phyloP scores from a whole-genome alignment of 2,113 vertebrate genomes.

The Cephalopterus ornatus region DNA sequence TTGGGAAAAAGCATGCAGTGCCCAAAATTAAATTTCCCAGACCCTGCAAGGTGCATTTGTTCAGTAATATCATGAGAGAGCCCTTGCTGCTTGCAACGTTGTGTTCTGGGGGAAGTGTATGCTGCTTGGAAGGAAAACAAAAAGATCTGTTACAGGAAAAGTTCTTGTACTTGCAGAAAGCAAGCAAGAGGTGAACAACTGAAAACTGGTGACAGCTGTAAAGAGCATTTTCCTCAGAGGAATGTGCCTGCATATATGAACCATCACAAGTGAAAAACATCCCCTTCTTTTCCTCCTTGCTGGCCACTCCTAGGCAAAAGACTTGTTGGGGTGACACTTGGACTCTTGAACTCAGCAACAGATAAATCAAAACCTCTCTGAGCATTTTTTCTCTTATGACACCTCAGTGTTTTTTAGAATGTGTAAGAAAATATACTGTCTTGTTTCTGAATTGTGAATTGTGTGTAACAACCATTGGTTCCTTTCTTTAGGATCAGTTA shows the following conservation, averaged over 20 bases:
- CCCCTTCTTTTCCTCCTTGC: neutral
- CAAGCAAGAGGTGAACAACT: neutral
- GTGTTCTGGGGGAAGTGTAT: neutral
- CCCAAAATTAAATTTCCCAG: neutral
- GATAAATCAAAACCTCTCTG: neutral
- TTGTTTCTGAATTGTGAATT: neutral
- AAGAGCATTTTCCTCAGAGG: neutral
- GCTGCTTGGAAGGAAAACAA: neutral
- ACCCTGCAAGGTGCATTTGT: neutral
- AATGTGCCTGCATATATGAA: neutral
- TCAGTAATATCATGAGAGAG: neutral
- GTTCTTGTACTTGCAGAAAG: neutral
- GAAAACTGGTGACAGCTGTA: neutral
- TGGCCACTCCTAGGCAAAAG: neutral
- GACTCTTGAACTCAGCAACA: neutral
- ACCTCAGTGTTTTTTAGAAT: neutral
- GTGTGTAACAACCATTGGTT: neutral
- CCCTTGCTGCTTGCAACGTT: neutral
- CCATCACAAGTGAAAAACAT: neutral
- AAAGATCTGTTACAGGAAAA: neutral
- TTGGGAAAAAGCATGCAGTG: neutral
- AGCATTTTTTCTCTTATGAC: neutral
- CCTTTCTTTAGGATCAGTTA: conserved; percentile 87
- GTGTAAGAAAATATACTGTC: neutral
- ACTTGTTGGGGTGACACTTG: neutral